phyloP scores from a whole-genome alignment of 1,140 invertebrate genomes.

The Adoxophyes honmai region DNA sequence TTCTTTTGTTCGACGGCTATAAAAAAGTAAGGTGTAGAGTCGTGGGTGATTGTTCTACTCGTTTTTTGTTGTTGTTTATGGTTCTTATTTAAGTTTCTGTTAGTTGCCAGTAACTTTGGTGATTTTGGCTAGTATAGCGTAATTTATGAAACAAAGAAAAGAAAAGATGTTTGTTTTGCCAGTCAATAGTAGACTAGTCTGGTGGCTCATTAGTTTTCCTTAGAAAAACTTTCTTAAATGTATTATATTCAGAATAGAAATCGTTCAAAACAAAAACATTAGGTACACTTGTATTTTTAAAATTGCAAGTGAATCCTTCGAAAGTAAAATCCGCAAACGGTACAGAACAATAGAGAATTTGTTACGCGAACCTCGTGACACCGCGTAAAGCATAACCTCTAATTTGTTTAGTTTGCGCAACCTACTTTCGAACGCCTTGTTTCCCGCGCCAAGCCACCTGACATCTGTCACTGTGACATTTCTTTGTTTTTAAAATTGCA shows the following conservation, averaged over 20 bases:
- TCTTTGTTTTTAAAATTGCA: conserved; percentile 33
- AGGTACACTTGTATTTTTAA: not conserved
- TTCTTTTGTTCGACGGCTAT: not conserved
- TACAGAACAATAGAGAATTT: conserved; percentile 25
- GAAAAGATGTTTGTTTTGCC: too few relatives aligned
- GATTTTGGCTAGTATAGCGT: too few relatives aligned
- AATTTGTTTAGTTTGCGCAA: conserved; percentile 32
- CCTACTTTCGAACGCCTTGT: conserved; percentile 44
- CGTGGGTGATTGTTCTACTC: too few relatives aligned
- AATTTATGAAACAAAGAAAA: too few relatives aligned
- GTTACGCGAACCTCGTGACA: conserved; percentile 23
- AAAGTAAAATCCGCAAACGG: conserved; percentile 17
- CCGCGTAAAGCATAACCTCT: conserved; percentile 27
- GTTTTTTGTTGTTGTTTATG: too few relatives aligned
- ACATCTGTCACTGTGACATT: conserved; percentile 42
- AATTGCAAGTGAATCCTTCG: conserved; percentile 11
- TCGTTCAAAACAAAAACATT: not conserved
- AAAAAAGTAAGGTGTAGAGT: not conserved
- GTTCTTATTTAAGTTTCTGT: too few relatives aligned
- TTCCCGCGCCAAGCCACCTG: conserved; percentile 39
- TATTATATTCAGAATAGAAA: conserved; percentile 12
- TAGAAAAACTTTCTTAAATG: not conserved
- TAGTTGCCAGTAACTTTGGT: too few relatives aligned
- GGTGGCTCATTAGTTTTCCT: too few relatives aligned
- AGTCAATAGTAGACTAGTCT: too few relatives aligned